Evolutionary conservation across 2,113 vertebrate species (phyloP), one percentile per base, ranked within the genome.

Genomic region (Crotophaga sulcirostris): DNA sequence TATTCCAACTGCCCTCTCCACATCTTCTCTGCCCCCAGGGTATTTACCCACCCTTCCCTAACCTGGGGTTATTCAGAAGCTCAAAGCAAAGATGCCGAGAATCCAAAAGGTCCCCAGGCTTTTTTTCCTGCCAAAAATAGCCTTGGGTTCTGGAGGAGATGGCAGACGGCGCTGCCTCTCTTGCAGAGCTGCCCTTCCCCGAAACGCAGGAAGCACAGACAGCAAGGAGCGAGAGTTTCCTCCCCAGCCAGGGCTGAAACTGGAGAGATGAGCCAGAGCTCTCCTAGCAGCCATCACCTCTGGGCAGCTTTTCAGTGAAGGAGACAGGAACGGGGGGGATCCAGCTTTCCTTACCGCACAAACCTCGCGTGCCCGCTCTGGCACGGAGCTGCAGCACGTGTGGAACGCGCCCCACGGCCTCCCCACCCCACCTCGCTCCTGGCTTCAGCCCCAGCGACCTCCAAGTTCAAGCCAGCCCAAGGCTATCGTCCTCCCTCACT

Each of bases 91-190:
- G 55, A 16, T 7, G 4, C 49, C 67, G 60, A 26, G 28, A 55
- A 34, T 14, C 4, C 29, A n/a, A 51, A 58, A 69, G 60, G 42
- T 85, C 45, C 51, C 20, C 4, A 11, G n/a, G 42, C 45, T 75
- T 84, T 42, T 15, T 42, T 29, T 81, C 28, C 40, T 34, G 51
- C 11, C 47, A 62, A 59, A 51, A 26, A 12, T 5, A 75, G 16
- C 20, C 16, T 33, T 2, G 9, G 9, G 29, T 4, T 92, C 36
- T 79, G 13, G 14, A 78, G 66, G 47, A 62, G 59, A 44, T 26
- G 47, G 79, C 8, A 56, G 62, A 26, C 0, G 0, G 42, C 0
- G 1, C 73, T 79, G 68, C 72, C n/a, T 68, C 6, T 0, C 55
- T 72, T 7, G 29, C 70, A 56, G 21, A 26, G n/a, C 66, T 52